A percentile compares a stretch with the other conserved stretches of the same genome.
phyloP scores from a whole-genome alignment of 2,888 invertebrate genomes.

The Caenorhabditis wallacei region DNA sequence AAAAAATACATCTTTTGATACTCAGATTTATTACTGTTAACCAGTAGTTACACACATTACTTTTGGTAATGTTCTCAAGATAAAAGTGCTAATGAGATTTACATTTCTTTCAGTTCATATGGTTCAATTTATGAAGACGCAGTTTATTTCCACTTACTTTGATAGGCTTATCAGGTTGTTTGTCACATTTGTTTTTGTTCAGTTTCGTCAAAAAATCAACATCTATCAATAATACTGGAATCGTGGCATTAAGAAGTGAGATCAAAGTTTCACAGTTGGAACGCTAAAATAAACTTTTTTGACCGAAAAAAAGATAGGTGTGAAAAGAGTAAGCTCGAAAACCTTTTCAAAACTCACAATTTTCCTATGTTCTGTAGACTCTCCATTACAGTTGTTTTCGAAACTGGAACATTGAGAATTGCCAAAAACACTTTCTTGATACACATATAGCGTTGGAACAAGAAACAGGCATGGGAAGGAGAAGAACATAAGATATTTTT shows the following conservation, averaged over 20 bases:
- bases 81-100: too few species aligned
- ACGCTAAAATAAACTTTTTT: background rate
- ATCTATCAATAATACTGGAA: constrained; percentile 23
- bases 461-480: constrained; percentile 27
- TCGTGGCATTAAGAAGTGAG: background rate
- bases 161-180: background rate
- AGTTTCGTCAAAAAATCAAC: background rate
- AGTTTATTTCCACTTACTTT: background rate
- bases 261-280: background rate
- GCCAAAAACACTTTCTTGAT: constrained; percentile 22
- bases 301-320: background rate
- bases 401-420: background rate
- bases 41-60: too few species aligned
- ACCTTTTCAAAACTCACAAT: constrained; percentile 8
- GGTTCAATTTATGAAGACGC: background rate
- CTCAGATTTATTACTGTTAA: too few species aligned
- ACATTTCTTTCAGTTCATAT: too few species aligned
- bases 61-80: too few species aligned
- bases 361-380: background rate
- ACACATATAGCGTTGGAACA: constrained; percentile 23
- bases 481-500: constrained; percentile 11
- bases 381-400: background rate
- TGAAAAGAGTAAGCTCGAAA: too few species aligned
- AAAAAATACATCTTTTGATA: too few species aligned
- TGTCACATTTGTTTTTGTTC: background rate